Evolutionary conservation across 2,888 invertebrate species (phyloP), one percentile per base, ranked within the genome.

Genomic region (Netelia virgata): DNA sequence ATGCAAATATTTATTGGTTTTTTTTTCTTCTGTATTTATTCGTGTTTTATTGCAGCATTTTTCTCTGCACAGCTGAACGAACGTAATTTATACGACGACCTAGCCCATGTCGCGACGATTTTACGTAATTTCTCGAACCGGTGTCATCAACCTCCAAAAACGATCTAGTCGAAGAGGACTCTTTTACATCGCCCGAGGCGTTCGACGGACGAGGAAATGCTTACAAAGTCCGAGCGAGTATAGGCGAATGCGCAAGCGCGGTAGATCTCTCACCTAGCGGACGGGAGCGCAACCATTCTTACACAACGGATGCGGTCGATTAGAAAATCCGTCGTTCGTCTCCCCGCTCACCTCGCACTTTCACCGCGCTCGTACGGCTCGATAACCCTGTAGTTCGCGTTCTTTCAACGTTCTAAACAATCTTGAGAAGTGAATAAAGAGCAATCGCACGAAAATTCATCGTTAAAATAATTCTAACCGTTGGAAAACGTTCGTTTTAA

Each of bases 301-400:
- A 78, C 50, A 64, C 79, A 73, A 28, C 73, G 79, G 23, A 69
- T 18, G 90, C 90, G 89, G 90, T 91, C 90, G 90, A 92, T 92
- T 91, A 92, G 92, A 92, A 92, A 92, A 92, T 91, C 86, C 84
- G 36, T 61, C 55, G 8, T 61, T 80, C 85, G 87, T 66, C 18
- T 68, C 79, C 72, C 63, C 64, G 57, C 20, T 68, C 63, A 53
- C 64, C 83, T 88, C 86, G 90, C 90, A 92, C 92, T 92, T 92
- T 92, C 92, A 91, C 91, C 87, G 61, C 57, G 43, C 55, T 61
- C 75, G 64, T 53, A 63, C 80, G 53, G 66, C 73, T 69, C 74
- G 59, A 55, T 79, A 79, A 77, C 72, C 82, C 57, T 70, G 64
- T 63, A 53, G n/a, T 70, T 59, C 59, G 47, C 14, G 68, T 69